Percentiles rank a stretch among this genome's conserved stretches.
Conservation (phyloP, 2,888 invertebrate genomes). For the Chymomyza procnemis region DNA sequence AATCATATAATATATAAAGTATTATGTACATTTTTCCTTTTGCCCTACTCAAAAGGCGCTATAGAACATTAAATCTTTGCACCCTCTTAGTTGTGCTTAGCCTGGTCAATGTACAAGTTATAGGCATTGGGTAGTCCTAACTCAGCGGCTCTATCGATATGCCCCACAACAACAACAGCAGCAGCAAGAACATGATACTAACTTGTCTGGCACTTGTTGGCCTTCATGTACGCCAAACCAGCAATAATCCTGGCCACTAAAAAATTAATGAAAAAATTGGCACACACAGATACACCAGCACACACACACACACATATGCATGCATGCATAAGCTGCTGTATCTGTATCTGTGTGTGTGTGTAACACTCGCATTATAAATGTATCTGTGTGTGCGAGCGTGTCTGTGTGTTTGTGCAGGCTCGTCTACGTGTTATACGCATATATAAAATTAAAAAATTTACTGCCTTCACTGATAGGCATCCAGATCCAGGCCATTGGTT, state of each 20-base stretch:
- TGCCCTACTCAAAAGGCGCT: background rate
- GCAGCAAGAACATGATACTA: background rate
- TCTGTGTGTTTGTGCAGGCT: background rate
- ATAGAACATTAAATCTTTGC: too few relatives aligned
- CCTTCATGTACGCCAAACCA: background rate
- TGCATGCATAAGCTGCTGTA: constrained; percentile 2
- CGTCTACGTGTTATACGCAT: background rate
- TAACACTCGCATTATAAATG: background rate
- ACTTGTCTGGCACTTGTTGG: background rate
- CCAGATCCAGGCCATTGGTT: constrained; percentile 42
- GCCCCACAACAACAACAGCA: background rate
- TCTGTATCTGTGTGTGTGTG: too few relatives aligned
- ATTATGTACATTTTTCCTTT: background rate
- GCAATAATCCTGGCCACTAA: constrained; percentile 42
- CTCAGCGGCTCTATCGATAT: background rate
- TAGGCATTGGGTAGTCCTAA: background rate
- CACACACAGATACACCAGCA: constrained; percentile 19
- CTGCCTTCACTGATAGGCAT: constrained; percentile 68
- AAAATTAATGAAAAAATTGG: constrained; percentile 68
- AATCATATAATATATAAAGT: background rate
- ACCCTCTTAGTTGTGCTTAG: background rate
- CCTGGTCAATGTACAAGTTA: background rate
- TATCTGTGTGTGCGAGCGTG: background rate
- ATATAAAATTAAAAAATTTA: constrained; percentile 72
- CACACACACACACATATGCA: constrained; percentile 1